Base-by-base conservation (phyloP, 2,113 vertebrate genomes). In the Tiliqua scincoides region DNA sequence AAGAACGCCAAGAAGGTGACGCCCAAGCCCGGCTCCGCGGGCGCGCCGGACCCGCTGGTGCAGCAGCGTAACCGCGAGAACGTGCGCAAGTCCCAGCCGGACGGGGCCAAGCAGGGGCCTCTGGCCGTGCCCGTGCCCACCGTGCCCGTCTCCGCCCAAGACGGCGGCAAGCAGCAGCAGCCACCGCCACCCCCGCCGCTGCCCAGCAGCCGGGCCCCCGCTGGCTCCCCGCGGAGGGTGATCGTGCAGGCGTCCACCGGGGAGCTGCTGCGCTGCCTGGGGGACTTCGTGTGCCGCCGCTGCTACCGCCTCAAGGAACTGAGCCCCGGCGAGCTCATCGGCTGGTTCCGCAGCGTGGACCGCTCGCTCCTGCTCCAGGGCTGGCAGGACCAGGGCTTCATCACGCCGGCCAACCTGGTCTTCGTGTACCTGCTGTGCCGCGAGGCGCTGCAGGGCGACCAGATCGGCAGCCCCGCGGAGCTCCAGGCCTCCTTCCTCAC, bases 341-440 rank as follows among this genome's bases (percentile, higher is more conserved):
- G 98, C 83, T 99, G 99, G 98, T 98, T 99, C 95, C 97, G 99
- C n/a, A 98, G 97, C 91, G 98, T 99, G 89, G 99, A 99, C 93
- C 97, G 98, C 95, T 98, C 98, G 86, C 97, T 99, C 78, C 95
- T 99, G 92, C 93, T 99, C 85, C 99, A 99, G 93, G 99, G 99
- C 90, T 99, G 99, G 99, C 99, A 99, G 95, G 99, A 99, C 91
- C 98, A 99, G 83, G 98, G 98, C 91, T 99, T 99, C 96, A 99
- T 99, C 91, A 99, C 98, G 35, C 98, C 99, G 4, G 97, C 98
- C 79, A 99, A 98, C 96, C 95, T 99, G 88, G 99, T 99, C 86
- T 99, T 99, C 91, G 97, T 99, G 88, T 99, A 99, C 95, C 95
- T 99, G 95, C 96, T 99, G 85, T 98, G 98, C 93, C 96, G 97